Conservation (phyloP, 2,888 invertebrate genomes). For the Philopedon plagiatum region DNA sequence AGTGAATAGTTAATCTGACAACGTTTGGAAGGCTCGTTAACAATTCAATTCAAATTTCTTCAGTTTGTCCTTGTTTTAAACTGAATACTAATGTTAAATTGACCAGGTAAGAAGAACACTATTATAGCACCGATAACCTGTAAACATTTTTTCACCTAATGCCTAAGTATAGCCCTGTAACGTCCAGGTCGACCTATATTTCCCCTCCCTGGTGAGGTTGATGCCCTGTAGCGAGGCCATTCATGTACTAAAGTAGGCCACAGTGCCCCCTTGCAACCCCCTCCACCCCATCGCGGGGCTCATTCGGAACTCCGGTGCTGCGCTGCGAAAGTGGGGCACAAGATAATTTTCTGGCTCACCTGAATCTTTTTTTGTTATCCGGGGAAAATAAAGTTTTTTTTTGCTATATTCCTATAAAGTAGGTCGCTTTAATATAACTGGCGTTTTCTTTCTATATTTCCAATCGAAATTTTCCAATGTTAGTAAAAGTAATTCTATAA, state of each 20-base stretch:
- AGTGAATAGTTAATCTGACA: no score
- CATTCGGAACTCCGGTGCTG: constrained; percentile 12
- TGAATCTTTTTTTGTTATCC: background rate
- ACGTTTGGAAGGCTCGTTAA: no score
- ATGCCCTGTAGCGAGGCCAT: constrained; percentile 63
- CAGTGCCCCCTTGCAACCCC: constrained; percentile 33
- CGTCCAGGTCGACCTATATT: constrained; percentile 59
- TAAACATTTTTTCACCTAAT: constrained; percentile 20
- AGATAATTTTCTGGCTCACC: constrained; percentile 14
- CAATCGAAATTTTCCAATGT: no score
- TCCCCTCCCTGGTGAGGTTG: constrained; percentile 56
- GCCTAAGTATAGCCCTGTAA: constrained; percentile 59
- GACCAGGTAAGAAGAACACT: background rate
- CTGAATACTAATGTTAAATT: no score
- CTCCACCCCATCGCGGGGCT: constrained; percentile 3
- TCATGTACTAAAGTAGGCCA: constrained; percentile 60
- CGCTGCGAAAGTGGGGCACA: constrained; percentile 1
- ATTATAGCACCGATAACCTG: background rate
- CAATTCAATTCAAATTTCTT: no score
- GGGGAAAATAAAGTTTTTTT: no score
- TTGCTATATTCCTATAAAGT: no score
- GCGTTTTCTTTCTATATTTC: no score
- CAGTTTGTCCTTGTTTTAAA: no score
- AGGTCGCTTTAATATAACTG: background rate
- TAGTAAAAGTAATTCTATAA: no score